phyloP scores from a whole-genome alignment of 30 jellyfish, hydroid and myxozoan species.

The Cassiopea xamachana region DNA sequence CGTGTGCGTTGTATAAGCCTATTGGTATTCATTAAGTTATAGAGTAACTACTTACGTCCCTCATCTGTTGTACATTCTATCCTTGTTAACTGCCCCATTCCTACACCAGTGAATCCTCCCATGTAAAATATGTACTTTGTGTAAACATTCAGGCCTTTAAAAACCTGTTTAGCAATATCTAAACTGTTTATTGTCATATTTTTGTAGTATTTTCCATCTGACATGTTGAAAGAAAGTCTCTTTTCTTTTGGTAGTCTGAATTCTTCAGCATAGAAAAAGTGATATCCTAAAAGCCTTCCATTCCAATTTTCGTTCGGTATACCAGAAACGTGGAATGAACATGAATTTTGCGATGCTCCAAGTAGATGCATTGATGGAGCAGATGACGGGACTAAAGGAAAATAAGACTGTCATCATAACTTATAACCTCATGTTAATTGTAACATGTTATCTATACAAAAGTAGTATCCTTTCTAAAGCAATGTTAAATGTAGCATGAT shows the following conservation, averaged over 20 bases:
- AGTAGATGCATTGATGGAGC: constrained; percentile 17
- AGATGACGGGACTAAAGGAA: constrained; percentile 15
- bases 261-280: background rate
- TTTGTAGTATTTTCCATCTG: background rate
- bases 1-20: no score
- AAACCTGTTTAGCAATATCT: no score
- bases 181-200: background rate
- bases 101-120: constrained; percentile 50
- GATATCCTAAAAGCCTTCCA: constrained; percentile 11
- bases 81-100: constrained; percentile 51
- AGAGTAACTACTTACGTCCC: constrained; percentile 15
- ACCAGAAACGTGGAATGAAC: background rate
- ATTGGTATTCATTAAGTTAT: no score
- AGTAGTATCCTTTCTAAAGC: no score
- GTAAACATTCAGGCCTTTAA: background rate
- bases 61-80: constrained; percentile 25
- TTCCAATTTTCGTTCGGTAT: constrained; percentile 10
- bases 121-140: constrained; percentile 40
- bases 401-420: background rate
- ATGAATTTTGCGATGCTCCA: background rate
- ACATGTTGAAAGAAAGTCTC: background rate
- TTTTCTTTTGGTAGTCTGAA: background rate
- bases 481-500: no score
- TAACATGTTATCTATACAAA: no score
- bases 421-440: background rate